Evolutionary conservation across 2,797 vertebrate species (phyloP).

Genomic region (Cynopterus sphinx): DNA sequence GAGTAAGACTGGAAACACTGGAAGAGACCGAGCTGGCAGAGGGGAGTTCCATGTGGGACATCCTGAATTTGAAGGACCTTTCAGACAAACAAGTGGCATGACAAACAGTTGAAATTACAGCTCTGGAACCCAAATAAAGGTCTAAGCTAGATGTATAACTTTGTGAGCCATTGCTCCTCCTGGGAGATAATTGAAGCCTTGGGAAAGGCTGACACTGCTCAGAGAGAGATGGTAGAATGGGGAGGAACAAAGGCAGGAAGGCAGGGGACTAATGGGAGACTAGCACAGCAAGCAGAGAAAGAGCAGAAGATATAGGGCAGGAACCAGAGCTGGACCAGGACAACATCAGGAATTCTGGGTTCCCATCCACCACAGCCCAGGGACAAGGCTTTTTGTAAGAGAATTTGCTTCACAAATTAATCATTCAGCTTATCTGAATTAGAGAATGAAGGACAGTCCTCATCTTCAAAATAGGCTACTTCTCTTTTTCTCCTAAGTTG

Average conservation of each 20-base stretch:
- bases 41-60: not conserved
- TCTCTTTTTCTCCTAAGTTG: not conserved
- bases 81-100: constrained; percentile 10
- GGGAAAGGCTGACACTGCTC: constrained; percentile 1
- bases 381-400: not conserved
- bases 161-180: constrained; percentile 59
- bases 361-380: not conserved
- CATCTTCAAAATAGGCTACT: not conserved
- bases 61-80: not conserved
- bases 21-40: not conserved
- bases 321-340: not conserved
- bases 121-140: constrained; percentile 43
- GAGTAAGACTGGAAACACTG: not conserved
- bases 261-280: not conserved
- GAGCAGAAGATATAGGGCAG: not conserved
- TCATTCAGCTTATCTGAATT: not conserved
- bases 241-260: not conserved
- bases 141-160: constrained; percentile 53
- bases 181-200: constrained; percentile 54
- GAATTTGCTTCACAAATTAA: not conserved
- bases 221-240: not conserved
- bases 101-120: constrained; percentile 57
- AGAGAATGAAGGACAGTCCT: not conserved
- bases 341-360: not conserved
- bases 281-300: not conserved